These are phyloP conservation scores for Rambutsinella grinnellia DNA, from an alignment of 2,888 invertebrate genomes.

Conservation along the genomic window DNA sequence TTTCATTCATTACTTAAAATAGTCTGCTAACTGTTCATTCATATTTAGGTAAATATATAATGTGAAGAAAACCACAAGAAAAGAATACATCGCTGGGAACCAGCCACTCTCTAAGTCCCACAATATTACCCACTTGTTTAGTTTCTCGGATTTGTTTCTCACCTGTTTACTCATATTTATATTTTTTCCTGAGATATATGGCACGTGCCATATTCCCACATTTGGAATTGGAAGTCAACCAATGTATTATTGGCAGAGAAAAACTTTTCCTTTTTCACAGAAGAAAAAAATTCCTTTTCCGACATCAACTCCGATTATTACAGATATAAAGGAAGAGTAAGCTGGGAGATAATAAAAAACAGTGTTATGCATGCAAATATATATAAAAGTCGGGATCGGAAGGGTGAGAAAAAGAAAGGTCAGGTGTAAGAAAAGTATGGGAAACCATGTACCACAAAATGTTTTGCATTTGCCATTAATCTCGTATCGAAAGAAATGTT, in stretches of 20 bases:
- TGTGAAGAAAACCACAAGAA: conserved; percentile 42
- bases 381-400: neutral
- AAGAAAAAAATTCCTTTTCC: too few relatives aligned
- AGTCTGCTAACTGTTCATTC: conserved; percentile 12
- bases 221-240: conserved; percentile 43
- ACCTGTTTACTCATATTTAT: conserved; percentile 41
- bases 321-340: neutral
- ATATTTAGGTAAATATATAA: conserved; percentile 17
- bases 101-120: conserved; percentile 43
- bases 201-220: conserved; percentile 59
- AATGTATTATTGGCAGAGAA: too few relatives aligned
- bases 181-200: conserved; percentile 14
- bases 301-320: neutral
- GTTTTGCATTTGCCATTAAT: conserved; percentile 28
- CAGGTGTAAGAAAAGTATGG: conserved; percentile 47
- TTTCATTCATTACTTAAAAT: conserved; percentile 26
- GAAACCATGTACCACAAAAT: conserved; percentile 49
- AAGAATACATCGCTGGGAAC: conserved; percentile 53
- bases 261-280: conserved; percentile 9
- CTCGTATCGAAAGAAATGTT: conserved; percentile 40
- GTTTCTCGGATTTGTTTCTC: conserved; percentile 56
- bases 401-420: conserved; percentile 49
- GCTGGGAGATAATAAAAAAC: neutral
- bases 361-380: too few relatives aligned
- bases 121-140: conserved; percentile 54